Evolutionary conservation across 2,113 vertebrate species (phyloP).

Genomic region (Nicator chloris): DNA sequence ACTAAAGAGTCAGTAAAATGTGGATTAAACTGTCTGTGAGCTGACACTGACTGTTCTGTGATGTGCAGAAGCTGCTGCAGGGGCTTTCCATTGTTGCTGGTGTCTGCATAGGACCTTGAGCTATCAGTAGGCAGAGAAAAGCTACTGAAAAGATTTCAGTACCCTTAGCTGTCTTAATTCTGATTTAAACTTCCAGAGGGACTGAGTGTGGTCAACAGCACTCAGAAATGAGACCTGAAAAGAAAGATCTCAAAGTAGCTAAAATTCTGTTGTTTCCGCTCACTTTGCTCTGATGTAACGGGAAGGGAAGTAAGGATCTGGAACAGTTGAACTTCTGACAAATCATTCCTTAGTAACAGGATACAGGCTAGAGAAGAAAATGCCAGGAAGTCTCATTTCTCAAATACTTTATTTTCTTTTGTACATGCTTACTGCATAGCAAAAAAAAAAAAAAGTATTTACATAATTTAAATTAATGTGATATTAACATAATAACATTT

Average conservation of each 20-base stretch:
- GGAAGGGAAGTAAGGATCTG: background rate
- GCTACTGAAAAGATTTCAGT: background rate
- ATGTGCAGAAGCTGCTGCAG: background rate
- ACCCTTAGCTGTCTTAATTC: background rate
- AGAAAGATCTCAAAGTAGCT: background rate
- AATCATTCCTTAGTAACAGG: background rate
- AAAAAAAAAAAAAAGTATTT: constrained; percentile 17
- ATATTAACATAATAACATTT: background rate
- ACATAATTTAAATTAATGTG: constrained; percentile 19
- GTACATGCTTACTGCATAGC: background rate
- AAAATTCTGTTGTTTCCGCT: background rate
- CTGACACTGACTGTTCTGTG: background rate
- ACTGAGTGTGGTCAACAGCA: fast-evolving
- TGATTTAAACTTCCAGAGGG: background rate
- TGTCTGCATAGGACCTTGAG: background rate
- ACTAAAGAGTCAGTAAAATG: background rate
- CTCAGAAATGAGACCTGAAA: background rate
- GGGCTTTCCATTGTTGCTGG: background rate
- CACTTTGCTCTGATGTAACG: background rate
- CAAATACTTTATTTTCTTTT: constrained; percentile 42
- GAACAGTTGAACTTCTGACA: background rate
- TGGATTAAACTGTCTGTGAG: background rate
- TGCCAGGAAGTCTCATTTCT: background rate
- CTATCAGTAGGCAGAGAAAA: background rate
- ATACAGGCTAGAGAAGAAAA: background rate